Evolutionary conservation across 2,888 invertebrate genomes (phyloP), one percentile per base, ranked within the genome.

Genomic region (Prosopocoilus inquinatus): DNA sequence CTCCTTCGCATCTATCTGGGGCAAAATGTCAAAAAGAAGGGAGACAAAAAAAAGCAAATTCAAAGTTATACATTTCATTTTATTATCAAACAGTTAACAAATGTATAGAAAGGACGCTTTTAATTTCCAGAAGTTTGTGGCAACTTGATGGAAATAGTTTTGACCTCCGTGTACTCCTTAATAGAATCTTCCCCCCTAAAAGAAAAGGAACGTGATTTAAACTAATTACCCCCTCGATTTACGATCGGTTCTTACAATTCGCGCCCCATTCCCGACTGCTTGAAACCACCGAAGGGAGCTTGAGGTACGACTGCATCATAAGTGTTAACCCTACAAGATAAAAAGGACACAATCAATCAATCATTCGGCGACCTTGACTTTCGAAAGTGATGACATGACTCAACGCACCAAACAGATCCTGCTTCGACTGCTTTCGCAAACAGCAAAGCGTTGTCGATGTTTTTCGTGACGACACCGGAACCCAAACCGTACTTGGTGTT

Each of bases 211-310:
- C 20, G 12, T 15, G 13, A 35, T 33, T 33, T 48, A 59, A 1
- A 28, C n/a, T n/a, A 28, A 28, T 28, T 28, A 5, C 20, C 7
- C 5, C 20, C 16, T 38, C 44, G 4, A 11, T 2, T 16, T 39
- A 43, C 38, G 7, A 4, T 35, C 35, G 47, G 16, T 36, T 44
- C 82, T 79, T 76, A 84, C 81, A 88, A 67, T 77, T 94, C 94
- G 58, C 93, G 84, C 32, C 94, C 94, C 65, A 89, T 84, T 48
- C 94, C 94, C 28, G 93, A 93, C 68, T 88, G 85, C 72, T 92
- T 94, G 77, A 85, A 94, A 39, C 94, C 94, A 50, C 94, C 94
- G 73, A 94, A 94, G 9, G 94, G 94, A 39, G 90, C 87, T 73
- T 94, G 92, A 1, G 87, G 79, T 9, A 81, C 75, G 2, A 88